These are phyloP conservation scores for Hydrozoanthus gracilis DNA, from an alignment of 92 coral and sea anemone species.

Conservation along the genomic window DNA sequence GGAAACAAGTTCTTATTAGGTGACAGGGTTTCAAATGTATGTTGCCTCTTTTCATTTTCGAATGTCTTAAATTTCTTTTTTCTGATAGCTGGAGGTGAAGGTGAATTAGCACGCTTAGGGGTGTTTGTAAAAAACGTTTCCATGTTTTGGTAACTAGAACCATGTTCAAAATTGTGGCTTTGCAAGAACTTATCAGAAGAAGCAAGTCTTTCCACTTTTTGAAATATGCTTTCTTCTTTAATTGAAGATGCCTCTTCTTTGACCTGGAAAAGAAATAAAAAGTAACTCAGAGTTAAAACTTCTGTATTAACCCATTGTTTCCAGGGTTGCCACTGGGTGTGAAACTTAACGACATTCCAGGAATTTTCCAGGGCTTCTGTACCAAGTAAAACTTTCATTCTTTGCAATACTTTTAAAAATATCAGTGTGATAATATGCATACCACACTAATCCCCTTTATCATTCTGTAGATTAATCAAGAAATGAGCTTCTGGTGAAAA, in stretches of 20 bases:
- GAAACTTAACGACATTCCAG: too few species aligned
- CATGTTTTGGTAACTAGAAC: neutral
- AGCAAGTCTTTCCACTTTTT: neutral
- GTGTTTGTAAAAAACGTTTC: neutral
- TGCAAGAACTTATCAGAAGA: conserved; percentile 6
- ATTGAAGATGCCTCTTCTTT: neutral
- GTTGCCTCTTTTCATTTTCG: neutral
- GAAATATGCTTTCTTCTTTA: conserved; percentile 26
- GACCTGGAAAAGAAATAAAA: neutral
- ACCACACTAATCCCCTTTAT: too few species aligned
- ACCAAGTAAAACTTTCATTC: too few species aligned
- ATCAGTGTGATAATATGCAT: too few species aligned
- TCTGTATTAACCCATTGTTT: too few species aligned
- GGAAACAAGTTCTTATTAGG: conserved; percentile 34
- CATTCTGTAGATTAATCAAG: too few species aligned
- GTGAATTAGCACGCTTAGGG: neutral
- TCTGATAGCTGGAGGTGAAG: neutral
- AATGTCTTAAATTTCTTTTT: neutral
- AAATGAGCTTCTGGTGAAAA: too few species aligned
- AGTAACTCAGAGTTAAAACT: too few species aligned
- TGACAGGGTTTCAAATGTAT: conserved; percentile 38
- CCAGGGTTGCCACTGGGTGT: too few species aligned
- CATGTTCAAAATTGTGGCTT: neutral
- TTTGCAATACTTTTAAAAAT: too few species aligned
- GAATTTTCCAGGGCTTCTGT: too few species aligned